phyloP scores from a whole-genome alignment of 2,113 vertebrate species.

The Lepidothrix coronata region DNA sequence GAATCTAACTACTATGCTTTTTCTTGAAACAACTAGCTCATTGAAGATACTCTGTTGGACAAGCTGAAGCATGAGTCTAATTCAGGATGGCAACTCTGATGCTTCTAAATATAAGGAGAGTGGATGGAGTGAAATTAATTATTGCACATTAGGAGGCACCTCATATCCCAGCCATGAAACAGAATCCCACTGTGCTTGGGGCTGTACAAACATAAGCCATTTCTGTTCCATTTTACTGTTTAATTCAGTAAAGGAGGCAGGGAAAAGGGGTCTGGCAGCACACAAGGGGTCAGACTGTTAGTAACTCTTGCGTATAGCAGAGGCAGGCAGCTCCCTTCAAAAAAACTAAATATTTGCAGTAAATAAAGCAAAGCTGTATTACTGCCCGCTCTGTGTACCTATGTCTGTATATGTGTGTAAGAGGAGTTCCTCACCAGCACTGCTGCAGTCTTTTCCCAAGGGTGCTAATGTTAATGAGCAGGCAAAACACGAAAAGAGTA shows the following conservation, averaged over 20 bases:
- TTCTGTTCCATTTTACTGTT: slow-evolving; percentile 12
- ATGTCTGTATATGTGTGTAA: not conserved
- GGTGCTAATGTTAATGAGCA: not conserved
- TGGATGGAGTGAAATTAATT: slow-evolving; percentile 35
- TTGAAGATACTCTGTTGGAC: not conserved
- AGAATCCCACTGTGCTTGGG: slow-evolving; percentile 24
- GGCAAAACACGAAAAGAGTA: not conserved
- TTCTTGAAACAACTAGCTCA: not conserved
- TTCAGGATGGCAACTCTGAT: slow-evolving; percentile 21
- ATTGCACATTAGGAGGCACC: slow-evolving; percentile 11
- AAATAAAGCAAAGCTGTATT: slow-evolving; percentile 28
- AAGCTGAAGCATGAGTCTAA: slow-evolving; percentile 31
- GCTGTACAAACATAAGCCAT: not conserved
- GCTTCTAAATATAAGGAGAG: slow-evolving; percentile 28
- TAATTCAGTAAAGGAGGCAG: not conserved
- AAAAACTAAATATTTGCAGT: slow-evolving; percentile 5
- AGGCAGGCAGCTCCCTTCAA: not conserved
- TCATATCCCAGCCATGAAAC: not conserved
- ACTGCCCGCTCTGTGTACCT: not conserved
- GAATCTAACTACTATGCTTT: not conserved
- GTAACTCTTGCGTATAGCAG: slow-evolving; percentile 5
- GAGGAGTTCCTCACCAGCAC: not conserved
- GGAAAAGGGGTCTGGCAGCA: not conserved
- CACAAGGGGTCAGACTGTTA: not conserved
- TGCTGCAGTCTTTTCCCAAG: not conserved